Evolutionary conservation across 1,140 invertebrate genomes (phyloP).

Genomic region (Lanistes nyassanus): DNA sequence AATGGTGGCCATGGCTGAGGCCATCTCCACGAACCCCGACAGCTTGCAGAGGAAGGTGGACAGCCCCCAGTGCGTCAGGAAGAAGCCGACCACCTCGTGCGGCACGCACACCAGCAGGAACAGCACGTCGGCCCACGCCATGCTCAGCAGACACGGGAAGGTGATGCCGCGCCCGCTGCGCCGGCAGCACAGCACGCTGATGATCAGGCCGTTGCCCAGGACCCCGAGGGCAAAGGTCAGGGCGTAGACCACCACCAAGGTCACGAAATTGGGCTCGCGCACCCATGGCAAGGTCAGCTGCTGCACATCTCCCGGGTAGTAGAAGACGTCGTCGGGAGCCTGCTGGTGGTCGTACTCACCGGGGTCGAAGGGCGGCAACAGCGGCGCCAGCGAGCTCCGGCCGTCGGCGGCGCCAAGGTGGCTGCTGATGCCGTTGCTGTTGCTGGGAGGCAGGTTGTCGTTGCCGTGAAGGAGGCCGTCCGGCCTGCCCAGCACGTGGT

Average conservation of each 20-base stretch:
- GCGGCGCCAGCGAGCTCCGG: too few relatives aligned
- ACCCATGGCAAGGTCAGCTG: constrained; percentile 52
- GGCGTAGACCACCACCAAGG: constrained; percentile 72
- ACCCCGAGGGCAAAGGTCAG: constrained; percentile 82
- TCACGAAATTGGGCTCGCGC: constrained; percentile 53
- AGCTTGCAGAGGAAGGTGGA: constrained; percentile 74
- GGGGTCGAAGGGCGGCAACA: constrained; percentile 3
- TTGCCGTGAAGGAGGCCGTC: constrained; percentile 2
- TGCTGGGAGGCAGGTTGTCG: not conserved
- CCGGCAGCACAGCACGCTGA: constrained; percentile 86
- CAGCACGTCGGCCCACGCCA: constrained; percentile 90
- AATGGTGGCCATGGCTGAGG: constrained; percentile 60
- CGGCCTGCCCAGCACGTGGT: not conserved
- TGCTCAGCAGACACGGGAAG: constrained; percentile 91
- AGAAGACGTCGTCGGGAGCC: constrained; percentile 31
- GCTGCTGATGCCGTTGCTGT: not conserved
- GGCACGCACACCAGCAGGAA: constrained; percentile 90
- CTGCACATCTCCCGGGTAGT: constrained; percentile 49
- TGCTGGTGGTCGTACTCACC: not conserved
- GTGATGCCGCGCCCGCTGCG: constrained; percentile 87
- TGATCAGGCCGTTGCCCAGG: constrained; percentile 87
- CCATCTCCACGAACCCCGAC: constrained; percentile 61
- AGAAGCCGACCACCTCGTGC: constrained; percentile 88
- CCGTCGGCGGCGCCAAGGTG: not conserved
- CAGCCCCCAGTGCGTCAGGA: constrained; percentile 80